phyloP scores from a whole-genome alignment of 2,888 invertebrate species.

The Campoplex capitator region DNA sequence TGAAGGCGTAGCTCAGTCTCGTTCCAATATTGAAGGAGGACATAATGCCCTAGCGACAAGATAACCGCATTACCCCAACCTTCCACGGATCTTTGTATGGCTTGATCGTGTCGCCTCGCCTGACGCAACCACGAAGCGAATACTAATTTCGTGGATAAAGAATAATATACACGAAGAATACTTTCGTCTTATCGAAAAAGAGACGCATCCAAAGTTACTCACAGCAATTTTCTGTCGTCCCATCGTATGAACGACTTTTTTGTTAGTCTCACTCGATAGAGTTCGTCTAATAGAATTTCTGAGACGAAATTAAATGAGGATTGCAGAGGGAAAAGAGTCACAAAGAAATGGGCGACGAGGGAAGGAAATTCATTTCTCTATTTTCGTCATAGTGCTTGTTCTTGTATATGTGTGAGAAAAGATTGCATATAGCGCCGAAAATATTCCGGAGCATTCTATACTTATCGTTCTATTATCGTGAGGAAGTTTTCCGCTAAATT shows the following conservation, averaged over 20 bases:
- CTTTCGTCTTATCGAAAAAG: slow-evolving; percentile 1
- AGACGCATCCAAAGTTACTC: slow-evolving; percentile 43
- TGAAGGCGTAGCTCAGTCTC: slow-evolving; percentile 50
- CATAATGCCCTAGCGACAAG: slow-evolving; percentile 79
- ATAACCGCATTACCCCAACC: slow-evolving; percentile 79
- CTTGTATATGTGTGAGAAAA: background rate
- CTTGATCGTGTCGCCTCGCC: slow-evolving; percentile 61
- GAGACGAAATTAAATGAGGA: slow-evolving; percentile 52
- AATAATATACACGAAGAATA: slow-evolving; percentile 46
- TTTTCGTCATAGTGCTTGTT: slow-evolving; percentile 36
- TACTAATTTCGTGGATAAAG: slow-evolving; percentile 62
- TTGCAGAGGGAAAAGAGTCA: slow-evolving; percentile 15
- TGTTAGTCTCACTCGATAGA: slow-evolving; percentile 13
- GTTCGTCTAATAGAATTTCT: slow-evolving; percentile 31
- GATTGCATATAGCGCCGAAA: slow-evolving; percentile 34
- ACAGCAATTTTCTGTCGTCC: slow-evolving; percentile 32
- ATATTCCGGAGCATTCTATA: slow-evolving; percentile 45
- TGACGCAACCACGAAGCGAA: slow-evolving; percentile 61
- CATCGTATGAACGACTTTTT: slow-evolving; percentile 68
- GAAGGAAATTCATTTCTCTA: slow-evolving; percentile 61
- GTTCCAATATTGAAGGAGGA: slow-evolving; percentile 80
- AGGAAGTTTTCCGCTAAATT: slow-evolving; percentile 43
- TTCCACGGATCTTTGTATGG: slow-evolving; percentile 54
- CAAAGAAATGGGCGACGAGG: slow-evolving; percentile 6
- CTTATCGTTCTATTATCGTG: slow-evolving; percentile 57